Evolutionary conservation across 2,113 vertebrate species (phyloP).

Genomic region (Cololabis saira): DNA sequence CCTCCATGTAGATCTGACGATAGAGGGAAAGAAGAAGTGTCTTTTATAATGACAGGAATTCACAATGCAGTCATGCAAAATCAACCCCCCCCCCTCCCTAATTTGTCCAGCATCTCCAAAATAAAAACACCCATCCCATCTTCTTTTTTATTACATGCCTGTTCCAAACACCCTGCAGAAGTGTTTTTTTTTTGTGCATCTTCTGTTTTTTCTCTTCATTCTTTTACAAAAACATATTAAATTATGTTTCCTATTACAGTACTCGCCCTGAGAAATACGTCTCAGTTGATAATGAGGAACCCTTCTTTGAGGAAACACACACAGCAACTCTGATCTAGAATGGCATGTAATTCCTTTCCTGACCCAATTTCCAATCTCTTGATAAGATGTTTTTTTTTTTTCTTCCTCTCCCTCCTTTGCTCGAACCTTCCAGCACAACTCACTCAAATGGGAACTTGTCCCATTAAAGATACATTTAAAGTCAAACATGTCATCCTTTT

Average conservation of each 20-base stretch:
- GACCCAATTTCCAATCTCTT: conserved; percentile 78
- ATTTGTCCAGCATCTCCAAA: conserved; percentile 23
- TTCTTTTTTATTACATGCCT: conserved; percentile 57
- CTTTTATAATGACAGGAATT: conserved; percentile 76
- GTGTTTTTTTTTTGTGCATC: conserved; percentile 39
- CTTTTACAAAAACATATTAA: conserved; percentile 67
- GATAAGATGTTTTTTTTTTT: conserved; percentile 69
- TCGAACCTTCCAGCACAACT: conserved; percentile 59
- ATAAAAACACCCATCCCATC: conserved; percentile 25
- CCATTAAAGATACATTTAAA: conserved; percentile 73
- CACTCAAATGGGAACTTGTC: conserved; percentile 66
- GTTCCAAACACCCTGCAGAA: conserved; percentile 64
- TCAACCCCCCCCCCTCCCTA: conserved; percentile 4
- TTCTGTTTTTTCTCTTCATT: conserved; percentile 37
- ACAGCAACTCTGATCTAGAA: conserved; percentile 75
- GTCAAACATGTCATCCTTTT: conserved; percentile 69
- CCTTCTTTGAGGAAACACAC: conserved; percentile 71
- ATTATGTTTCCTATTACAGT: conserved; percentile 67
- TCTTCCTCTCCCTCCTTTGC: conserved; percentile 25
- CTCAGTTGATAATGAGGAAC: conserved; percentile 68
- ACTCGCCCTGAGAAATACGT: conserved; percentile 59
- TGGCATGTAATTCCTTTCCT: conserved; percentile 77
- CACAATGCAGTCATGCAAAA: conserved; percentile 64
- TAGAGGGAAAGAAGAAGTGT: conserved; percentile 45
- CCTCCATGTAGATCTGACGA: conserved; percentile 64